Conservation (phyloP, 2,888 invertebrate species). For the Alentia gelatinosa region DNA sequence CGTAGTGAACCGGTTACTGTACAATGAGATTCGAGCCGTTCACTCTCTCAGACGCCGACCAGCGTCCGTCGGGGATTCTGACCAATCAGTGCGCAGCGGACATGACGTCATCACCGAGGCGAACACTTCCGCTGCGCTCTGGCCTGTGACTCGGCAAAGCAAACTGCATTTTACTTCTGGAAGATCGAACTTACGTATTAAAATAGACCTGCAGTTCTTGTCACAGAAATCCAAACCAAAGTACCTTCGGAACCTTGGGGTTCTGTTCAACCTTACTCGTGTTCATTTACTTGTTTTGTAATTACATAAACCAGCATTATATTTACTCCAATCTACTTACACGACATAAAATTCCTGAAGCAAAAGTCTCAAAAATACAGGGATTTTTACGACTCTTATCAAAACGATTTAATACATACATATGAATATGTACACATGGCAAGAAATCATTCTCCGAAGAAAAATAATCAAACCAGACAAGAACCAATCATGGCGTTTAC, state of each 20-base stretch:
- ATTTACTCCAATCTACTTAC: conserved; percentile 28
- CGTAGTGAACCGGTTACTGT: conserved; percentile 24
- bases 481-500: background rate
- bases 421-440: conserved; percentile 52
- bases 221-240: too few species aligned
- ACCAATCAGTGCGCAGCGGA: background rate
- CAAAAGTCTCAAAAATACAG: conserved; percentile 46
- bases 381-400: conserved; percentile 19
- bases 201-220: background rate
- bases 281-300: too few species aligned
- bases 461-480: conserved; percentile 1
- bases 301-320: background rate
- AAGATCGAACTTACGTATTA: background rate
- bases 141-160: background rate
- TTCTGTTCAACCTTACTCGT: too few species aligned
- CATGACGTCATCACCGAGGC: background rate
- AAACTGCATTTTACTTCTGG: background rate
- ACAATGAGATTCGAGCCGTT: conserved; percentile 35
- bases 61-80: background rate
- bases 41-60: background rate
- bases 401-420: conserved; percentile 52
- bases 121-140: background rate
- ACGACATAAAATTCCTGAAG: conserved; percentile 53
- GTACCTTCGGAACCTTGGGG: too few species aligned
- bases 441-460: conserved; percentile 36